Conservation (phyloP, 2,888 invertebrate genomes). For the Xestia c-nigrum region DNA sequence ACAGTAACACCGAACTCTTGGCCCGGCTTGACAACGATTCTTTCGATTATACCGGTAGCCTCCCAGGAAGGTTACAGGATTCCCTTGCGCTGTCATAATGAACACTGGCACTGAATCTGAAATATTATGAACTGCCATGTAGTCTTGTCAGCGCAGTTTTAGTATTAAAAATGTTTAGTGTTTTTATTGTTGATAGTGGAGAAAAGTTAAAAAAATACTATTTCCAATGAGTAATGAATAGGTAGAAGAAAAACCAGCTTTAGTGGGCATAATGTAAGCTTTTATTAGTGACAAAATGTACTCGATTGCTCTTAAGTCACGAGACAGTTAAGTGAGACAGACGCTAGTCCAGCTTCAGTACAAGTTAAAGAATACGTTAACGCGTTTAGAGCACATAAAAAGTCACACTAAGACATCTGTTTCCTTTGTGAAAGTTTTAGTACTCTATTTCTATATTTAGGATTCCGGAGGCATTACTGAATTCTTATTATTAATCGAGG, state of each 20-base stretch:
- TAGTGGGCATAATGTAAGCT: not conserved
- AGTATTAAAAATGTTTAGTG: not conserved
- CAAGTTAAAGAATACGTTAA: not conserved
- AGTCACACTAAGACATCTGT: not conserved
- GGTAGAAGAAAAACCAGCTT: not conserved
- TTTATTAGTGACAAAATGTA: not conserved
- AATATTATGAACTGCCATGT: slow-evolving; percentile 18
- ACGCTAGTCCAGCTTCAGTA: not conserved
- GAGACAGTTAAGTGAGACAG: no score
- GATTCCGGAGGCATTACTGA: not conserved
- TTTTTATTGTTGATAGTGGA: not conserved
- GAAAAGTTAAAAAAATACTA: not conserved
- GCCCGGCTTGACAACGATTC: not conserved
- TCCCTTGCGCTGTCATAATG: slow-evolving; percentile 30
- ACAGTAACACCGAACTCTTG: slow-evolving; percentile 35
- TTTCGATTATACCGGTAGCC: slow-evolving; percentile 25
- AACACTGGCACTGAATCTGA: slow-evolving; percentile 28
- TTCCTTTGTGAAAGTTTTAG: not conserved
- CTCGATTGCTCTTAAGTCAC: no score
- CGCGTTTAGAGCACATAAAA: no score
- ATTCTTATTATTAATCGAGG: not conserved
- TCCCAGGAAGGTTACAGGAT: slow-evolving; percentile 37
- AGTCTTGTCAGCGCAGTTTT: not conserved
- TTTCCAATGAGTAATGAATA: not conserved
- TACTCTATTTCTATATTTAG: not conserved